Conservation (phyloP, 1,140 invertebrate species). For the Tetramorium simillimum region DNA sequence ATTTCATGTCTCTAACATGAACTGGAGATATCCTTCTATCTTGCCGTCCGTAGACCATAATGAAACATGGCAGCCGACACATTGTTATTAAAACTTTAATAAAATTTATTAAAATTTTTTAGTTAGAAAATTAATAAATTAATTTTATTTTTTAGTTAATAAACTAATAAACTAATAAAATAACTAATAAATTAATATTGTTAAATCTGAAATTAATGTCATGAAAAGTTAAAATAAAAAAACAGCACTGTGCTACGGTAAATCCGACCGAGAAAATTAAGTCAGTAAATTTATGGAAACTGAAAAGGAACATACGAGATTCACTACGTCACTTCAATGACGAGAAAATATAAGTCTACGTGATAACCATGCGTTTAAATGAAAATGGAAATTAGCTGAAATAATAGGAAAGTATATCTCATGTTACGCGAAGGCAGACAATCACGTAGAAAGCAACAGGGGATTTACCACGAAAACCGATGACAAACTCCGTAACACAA, state of each 20-base stretch:
- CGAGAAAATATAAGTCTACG: background rate
- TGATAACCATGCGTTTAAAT: background rate
- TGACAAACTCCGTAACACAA: background rate
- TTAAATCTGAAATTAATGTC: background rate
- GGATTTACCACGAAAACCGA: background rate
- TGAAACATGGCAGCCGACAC: background rate
- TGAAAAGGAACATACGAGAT: background rate
- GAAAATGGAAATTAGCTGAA: slow-evolving; percentile 22
- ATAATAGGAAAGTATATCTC: slow-evolving; percentile 15
- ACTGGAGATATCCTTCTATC: background rate
- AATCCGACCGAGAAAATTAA: background rate
- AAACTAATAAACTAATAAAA: background rate
- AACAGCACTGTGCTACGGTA: no score
- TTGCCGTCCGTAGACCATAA: background rate
- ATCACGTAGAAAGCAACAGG: background rate
- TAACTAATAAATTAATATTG: background rate
- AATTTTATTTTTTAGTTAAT: background rate
- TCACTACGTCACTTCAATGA: background rate
- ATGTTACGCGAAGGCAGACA: background rate
- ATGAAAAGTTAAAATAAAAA: background rate
- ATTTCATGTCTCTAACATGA: background rate
- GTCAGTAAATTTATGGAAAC: slow-evolving; percentile 4
- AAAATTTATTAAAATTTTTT: background rate
- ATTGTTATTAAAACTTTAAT: background rate
- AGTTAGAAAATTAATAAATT: background rate